Evolutionary conservation across 2,888 invertebrate species (phyloP), one percentile per base, ranked within the genome.

Genomic region (Acronicta aceris): DNA sequence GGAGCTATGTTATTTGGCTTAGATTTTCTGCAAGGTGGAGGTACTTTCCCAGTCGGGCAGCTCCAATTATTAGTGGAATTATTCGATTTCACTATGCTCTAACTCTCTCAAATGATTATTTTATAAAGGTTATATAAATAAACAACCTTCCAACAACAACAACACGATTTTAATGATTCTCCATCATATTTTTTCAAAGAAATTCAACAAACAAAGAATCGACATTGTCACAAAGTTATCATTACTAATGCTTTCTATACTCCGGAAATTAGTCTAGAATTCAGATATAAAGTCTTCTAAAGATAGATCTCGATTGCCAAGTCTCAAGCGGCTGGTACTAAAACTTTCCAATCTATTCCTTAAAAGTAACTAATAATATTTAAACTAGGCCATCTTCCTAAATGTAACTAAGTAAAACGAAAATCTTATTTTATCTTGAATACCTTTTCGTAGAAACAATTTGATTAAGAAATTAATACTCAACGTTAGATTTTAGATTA

Each of bases 291-390:
- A 30, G 8, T 69, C n/a, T 49, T 42, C 15, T 13, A 49, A 57
- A 27, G 54, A 17, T 59, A 21, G 21, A 57, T 63, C 59, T 30
- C 47, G 56, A 63, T 74, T 46, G 21, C 43, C 8, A 25, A 42
- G 42, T 63, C 71, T 74, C 59, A 30, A 71, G 71, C 46, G 56
- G 15, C 54, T 57, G 52, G 47, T 68, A 21, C 40, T 42, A 49
- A 41, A 27, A 74, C 57, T 70, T 63, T 64, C 74, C 64, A 69
- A 71, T 71, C 48, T 52, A 59, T 43, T 59, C 59, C 59, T 53
- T 53, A 47, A 56, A 61, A 69, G 50, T 54, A 66, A 51, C 48
- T 47, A 48, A 50, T 30, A 51, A 36, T 54, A 46, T 54, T 54
- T 51, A 30, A 51, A 41, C 27, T 36, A 6, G 36, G 25, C 17